phyloP scores from a whole-genome alignment of 37 sponge, comb jelly and placozoan genomes.

The Diacarnus erythraeanus region DNA sequence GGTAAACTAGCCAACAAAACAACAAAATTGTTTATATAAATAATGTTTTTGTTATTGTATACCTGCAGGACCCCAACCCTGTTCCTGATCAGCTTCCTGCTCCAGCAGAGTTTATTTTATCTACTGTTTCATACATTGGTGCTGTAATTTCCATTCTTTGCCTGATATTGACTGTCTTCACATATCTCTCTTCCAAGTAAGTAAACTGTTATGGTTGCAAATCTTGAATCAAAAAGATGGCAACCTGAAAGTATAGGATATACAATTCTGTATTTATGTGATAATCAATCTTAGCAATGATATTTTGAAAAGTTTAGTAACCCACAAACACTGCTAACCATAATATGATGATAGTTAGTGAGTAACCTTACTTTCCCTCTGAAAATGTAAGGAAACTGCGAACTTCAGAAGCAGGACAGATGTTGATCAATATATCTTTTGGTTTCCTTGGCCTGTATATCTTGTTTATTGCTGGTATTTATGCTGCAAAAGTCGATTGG shows the following conservation, averaged over 20 bases:
- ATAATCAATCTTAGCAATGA: background rate
- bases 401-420: background rate
- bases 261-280: too few relatives aligned
- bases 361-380: background rate
- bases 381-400: constrained; percentile 11
- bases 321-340: background rate
- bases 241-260: too few relatives aligned
- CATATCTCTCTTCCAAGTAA: background rate
- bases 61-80: constrained; percentile 22
- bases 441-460: constrained; percentile 44
- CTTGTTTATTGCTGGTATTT: constrained; percentile 25
- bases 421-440: constrained; percentile 19
- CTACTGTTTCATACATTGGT: constrained; percentile 10
- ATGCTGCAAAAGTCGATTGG: background rate
- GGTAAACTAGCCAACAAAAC: constrained; percentile 16
- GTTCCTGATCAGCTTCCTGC: background rate
- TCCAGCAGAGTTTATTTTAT: background rate
- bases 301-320: background rate
- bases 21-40: background rate
- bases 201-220: background rate
- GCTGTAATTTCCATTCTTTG: constrained; percentile 1
- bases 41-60: background rate
- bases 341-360: background rate
- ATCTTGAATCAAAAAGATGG: too few relatives aligned
- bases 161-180: constrained; percentile 6